A percentile compares a stretch with the other conserved stretches of the same genome.
Evolutionary conservation across 2,113 vertebrate genomes (phyloP).

Genomic region (Heterochromis multidens): DNA sequence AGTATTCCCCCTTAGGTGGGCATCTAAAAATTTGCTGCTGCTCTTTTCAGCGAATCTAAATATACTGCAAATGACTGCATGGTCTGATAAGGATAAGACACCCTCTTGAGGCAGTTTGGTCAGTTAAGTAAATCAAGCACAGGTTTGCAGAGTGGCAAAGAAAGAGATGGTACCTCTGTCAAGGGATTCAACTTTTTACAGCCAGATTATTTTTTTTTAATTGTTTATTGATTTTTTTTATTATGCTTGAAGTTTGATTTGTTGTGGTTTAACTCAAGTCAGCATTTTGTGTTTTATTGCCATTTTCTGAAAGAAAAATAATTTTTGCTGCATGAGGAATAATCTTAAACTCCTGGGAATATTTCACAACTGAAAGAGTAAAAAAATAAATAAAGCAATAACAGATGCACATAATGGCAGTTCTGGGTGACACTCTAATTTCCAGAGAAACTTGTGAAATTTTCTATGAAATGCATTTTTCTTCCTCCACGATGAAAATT

Average conservation of each 20-base stretch:
- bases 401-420: background rate
- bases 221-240: background rate
- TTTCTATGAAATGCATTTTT: background rate
- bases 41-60: slow-evolving; percentile 41
- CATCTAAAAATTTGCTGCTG: slow-evolving; percentile 22
- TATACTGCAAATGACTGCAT: slow-evolving; percentile 9
- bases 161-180: slow-evolving; percentile 12
- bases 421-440: background rate
- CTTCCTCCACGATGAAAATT: background rate
- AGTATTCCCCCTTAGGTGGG: background rate
- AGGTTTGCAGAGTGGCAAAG: slow-evolving; percentile 1
- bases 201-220: background rate
- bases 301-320: background rate
- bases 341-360: background rate
- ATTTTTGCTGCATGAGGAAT: background rate
- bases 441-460: background rate
- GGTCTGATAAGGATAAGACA: slow-evolving; percentile 3
- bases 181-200: background rate
- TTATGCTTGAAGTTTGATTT: background rate
- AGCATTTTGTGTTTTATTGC: background rate
- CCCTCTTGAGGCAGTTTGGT: slow-evolving; percentile 2
- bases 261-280: background rate
- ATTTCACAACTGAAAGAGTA: background rate
- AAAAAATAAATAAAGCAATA: background rate
- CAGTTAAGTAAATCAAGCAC: slow-evolving; percentile 46